phyloP scores from a whole-genome alignment of 2,888 invertebrate genomes.

The Drosophila kuntzei region DNA sequence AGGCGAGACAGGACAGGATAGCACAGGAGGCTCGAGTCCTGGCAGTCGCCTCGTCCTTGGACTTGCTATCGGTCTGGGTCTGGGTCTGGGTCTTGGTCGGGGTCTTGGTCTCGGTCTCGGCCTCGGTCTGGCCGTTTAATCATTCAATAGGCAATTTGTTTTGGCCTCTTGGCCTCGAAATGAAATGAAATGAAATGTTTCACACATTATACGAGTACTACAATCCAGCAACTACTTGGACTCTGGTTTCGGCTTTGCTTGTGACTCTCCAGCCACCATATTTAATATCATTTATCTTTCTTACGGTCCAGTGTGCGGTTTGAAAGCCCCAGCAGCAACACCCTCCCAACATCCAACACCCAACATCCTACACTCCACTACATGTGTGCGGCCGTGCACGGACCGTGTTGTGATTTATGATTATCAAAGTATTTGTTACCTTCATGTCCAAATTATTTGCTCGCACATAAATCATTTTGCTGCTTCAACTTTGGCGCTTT shows the following conservation, averaged over 20 bases:
- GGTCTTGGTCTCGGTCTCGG: constrained; percentile 6
- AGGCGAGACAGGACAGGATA: constrained; percentile 44
- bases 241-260: background rate
- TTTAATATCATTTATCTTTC: constrained; percentile 80
- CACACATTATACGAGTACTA: constrained; percentile 55
- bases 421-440: constrained; percentile 80
- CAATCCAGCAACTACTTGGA: constrained; percentile 36
- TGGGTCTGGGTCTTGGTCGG: background rate
- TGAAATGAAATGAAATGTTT: constrained; percentile 73
- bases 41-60: constrained; percentile 22
- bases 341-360: background rate
- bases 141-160: constrained; percentile 82
- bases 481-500: constrained; percentile 57
- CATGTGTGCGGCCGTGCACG: constrained; percentile 24
- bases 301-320: constrained; percentile 70
- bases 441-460: constrained; percentile 78
- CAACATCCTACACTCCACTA: background rate
- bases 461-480: constrained; percentile 75
- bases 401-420: constrained; percentile 76
- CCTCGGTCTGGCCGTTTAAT: constrained; percentile 60
- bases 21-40: background rate
- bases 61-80: constrained; percentile 11
- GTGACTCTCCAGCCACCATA: constrained; percentile 55
- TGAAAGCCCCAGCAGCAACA: constrained; percentile 6
- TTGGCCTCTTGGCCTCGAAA: constrained; percentile 45